Evolutionary conservation across 2,888 invertebrate species (phyloP), one percentile per base, ranked within the genome.

Genomic region (Macrostomum cliftonense): DNA sequence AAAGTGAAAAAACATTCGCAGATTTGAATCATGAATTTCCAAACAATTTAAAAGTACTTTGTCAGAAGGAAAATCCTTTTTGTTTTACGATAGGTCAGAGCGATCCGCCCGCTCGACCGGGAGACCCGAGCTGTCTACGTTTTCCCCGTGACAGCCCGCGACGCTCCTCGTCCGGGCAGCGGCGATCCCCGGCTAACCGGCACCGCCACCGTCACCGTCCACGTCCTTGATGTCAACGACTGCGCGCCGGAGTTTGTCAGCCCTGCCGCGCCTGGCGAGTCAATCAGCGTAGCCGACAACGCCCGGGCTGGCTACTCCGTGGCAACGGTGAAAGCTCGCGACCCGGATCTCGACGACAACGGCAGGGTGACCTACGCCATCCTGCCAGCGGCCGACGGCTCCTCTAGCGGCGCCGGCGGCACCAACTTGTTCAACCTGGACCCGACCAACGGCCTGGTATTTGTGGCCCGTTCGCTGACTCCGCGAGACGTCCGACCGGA

Each of bases 281-380:
- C 74, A 61, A 75, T 88, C 39, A 78, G 82, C 57, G 28, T 28
- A 7, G 28, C 28, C 28, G 88, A 88, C 70, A 87, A 88, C 66
- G 81, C 84, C 61, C 79, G 83, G 0, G 77, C 82, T 5, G 86
- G 86, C 1, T 79, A 80, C 2, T 78, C 80, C 9, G 83, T 89
- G 2, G 79, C 81, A 5, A 82, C 81, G 55, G 80, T 87, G 5
- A 75, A 77, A 39, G 89, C 88, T 0, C 78, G 78, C 53, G 89
- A 91, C 68, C 78, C 76, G 17, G 89, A 89, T 67, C 80, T 82
- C 1, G 88, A 86, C 0, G 87, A 88, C 65, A 89, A 87, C 70
- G 85, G 85, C 1, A 85, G 86, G 71, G 82, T 91, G 58, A 87
- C 84, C 0, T 91, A 88, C 72, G 81, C 83, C 59, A 81, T 88